phyloP scores from a whole-genome alignment of 2,888 invertebrate genomes.

The Agapostemon virescens region DNA sequence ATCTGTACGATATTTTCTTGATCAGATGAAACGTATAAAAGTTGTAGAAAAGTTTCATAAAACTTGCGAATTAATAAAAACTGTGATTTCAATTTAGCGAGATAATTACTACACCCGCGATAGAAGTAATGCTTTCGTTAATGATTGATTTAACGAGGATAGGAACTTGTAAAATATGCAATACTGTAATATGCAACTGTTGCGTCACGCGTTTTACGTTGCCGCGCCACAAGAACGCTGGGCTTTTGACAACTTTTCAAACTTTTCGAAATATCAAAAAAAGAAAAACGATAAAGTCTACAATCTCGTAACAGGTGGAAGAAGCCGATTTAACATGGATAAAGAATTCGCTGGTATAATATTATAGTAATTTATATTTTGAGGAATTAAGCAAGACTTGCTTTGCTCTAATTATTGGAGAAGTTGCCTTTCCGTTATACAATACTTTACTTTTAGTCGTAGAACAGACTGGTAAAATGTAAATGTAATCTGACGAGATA shows the following conservation, averaged over 20 bases:
- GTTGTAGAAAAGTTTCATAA: neutral
- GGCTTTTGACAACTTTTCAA: neutral
- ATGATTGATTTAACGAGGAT: neutral
- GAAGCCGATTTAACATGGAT: neutral
- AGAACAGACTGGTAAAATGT: neutral
- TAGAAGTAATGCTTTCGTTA: neutral
- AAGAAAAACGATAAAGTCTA: neutral
- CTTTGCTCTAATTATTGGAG: no score
- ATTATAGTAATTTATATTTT: neutral
- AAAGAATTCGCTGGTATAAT: neutral
- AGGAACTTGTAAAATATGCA: neutral
- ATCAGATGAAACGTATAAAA: neutral
- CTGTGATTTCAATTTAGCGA: neutral
- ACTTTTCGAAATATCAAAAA: neutral
- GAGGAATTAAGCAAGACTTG: neutral
- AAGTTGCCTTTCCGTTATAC: neutral
- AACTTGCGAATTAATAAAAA: neutral
- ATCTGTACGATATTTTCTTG: neutral
- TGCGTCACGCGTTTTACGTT: neutral
- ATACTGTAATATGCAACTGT: neutral
- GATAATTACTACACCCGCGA: neutral
- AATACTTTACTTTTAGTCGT: neutral
- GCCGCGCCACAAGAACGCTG: neutral
- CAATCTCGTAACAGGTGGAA: neutral
- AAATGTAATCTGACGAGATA: no score